Percentiles rank a stretch among this genome's conserved stretches.
Evolutionary conservation across 2,113 vertebrate species (phyloP).

Genomic region (Damaliscus lunatus): DNA sequence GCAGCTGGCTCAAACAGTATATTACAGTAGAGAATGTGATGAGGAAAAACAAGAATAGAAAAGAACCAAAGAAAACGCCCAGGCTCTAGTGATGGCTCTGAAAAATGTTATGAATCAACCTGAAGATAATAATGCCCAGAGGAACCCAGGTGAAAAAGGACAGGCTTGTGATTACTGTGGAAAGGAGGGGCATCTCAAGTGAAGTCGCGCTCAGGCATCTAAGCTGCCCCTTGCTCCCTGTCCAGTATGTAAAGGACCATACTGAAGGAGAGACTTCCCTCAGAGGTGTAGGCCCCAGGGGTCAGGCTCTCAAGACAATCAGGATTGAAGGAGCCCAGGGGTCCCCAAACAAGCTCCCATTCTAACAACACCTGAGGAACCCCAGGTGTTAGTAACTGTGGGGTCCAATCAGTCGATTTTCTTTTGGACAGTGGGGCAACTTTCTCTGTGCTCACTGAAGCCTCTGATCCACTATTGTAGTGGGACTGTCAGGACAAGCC

Average conservation of each 20-base stretch:
- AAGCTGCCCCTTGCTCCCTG: neutral
- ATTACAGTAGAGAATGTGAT: neutral
- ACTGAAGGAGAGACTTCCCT: neutral
- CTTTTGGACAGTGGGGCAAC: neutral
- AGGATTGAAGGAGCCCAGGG: neutral
- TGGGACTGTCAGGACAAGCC: neutral
- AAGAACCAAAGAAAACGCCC: neutral
- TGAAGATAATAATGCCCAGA: neutral
- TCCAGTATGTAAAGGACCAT: neutral
- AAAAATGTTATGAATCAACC: neutral
- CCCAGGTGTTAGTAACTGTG: neutral
- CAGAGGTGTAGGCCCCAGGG: neutral
- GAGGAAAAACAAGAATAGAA: neutral
- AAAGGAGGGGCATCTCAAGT: neutral
- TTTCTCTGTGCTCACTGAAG: neutral
- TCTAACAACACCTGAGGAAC: neutral
- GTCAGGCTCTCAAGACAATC: neutral
- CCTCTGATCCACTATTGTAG: accelerated
- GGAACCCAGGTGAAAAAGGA: neutral
- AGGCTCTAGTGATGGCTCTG: neutral
- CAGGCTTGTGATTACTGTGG: neutral
- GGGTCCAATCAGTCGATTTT: neutral
- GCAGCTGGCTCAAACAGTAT: neutral
- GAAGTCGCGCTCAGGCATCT: neutral
- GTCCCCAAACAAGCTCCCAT: neutral